These are phyloP conservation scores for Ctenodactylus gundi DNA, from an alignment of 2,113 vertebrate species.

Conservation along the genomic window DNA sequence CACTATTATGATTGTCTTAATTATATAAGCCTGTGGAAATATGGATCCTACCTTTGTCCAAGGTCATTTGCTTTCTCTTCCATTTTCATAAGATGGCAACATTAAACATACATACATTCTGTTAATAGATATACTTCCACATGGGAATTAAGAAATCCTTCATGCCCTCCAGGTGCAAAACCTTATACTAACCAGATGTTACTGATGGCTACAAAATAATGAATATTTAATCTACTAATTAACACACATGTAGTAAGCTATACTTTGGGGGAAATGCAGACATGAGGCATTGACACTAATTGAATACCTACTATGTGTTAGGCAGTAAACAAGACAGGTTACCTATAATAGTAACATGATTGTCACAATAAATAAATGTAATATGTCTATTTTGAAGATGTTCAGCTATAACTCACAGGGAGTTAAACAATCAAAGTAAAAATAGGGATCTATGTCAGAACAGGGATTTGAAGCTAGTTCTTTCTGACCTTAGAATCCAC, in stretches of 20 bases:
- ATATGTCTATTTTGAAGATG: neutral
- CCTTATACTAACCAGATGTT: neutral
- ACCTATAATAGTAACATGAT: neutral
- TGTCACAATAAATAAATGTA: neutral
- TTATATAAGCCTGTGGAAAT: neutral
- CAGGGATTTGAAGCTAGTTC: neutral
- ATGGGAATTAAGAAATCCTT: neutral
- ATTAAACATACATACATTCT: neutral
- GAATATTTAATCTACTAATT: neutral
- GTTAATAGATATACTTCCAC: neutral
- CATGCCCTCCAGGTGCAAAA: neutral
- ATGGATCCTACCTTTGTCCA: neutral
- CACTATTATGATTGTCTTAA: neutral
- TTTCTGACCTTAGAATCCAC: neutral
- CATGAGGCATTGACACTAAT: neutral
- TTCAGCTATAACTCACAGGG: neutral
- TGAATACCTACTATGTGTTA: neutral
- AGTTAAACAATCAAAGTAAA: neutral
- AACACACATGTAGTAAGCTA: neutral
- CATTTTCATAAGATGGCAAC: neutral
- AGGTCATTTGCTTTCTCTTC: neutral
- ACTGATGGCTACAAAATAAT: neutral
- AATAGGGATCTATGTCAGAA: neutral
- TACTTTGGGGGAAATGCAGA: neutral
- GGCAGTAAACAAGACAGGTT: neutral